These are phyloP conservation scores for Idaea straminata DNA, from an alignment of 2,888 invertebrate species.

Conservation along the genomic window DNA sequence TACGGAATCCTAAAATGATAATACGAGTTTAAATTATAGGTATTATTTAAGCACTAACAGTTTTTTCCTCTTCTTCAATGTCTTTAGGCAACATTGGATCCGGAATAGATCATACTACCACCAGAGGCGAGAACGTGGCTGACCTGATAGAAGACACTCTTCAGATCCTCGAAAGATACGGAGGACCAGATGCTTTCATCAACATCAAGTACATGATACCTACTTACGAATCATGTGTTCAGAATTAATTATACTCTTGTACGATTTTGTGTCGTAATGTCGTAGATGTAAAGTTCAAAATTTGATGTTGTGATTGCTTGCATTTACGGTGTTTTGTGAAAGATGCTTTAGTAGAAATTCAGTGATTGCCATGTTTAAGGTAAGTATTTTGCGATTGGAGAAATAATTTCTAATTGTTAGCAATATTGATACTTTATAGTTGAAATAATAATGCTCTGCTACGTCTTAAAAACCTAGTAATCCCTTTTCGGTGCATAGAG, in stretches of 20 bases:
- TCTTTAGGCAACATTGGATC: constrained; percentile 91
- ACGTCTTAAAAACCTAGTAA: too few species aligned
- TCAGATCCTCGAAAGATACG: constrained; percentile 93
- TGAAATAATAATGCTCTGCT: too few species aligned
- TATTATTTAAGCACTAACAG: background rate
- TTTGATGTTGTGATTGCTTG: background rate
- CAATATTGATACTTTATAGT: too few species aligned
- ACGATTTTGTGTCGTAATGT: background rate
- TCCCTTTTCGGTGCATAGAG: too few species aligned
- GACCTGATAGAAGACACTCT: constrained; percentile 96
- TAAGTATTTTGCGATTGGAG: too few species aligned
- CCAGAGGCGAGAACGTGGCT: constrained; percentile 91
- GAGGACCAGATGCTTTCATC: constrained; percentile 97
- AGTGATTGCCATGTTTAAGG: too few species aligned
- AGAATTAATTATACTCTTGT: constrained; percentile 75
- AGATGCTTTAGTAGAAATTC: too few species aligned
- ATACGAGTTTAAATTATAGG: background rate
- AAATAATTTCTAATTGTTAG: too few species aligned
- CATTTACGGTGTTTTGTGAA: background rate
- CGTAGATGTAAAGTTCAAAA: background rate
- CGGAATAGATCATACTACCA: constrained; percentile 93
- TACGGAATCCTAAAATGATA: too few species aligned
- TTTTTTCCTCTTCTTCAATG: background rate
- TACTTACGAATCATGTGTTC: constrained; percentile 95
- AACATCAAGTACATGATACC: constrained; percentile 99